Evolutionary conservation across 2,797 vertebrate genomes (phyloP), one percentile per base, ranked within the genome.

Genomic region (Pteropus rufus): DNA sequence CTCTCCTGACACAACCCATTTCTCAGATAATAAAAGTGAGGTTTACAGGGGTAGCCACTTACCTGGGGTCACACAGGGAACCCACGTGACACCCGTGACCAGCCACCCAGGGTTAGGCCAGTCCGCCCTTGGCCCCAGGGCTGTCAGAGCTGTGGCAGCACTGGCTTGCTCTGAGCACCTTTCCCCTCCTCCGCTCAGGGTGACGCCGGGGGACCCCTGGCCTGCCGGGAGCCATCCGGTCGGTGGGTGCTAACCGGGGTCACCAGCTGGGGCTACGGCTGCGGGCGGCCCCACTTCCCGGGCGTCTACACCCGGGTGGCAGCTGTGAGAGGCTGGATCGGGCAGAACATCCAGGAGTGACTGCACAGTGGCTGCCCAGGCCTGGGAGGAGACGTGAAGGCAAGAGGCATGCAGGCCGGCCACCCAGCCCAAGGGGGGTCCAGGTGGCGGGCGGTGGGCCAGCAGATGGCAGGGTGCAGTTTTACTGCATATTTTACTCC

Each of bases 251-350:
- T 99, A 39, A 99, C 99, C 3, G 99, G 99, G 96, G 99, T 99
- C 98, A 99, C 99, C 49, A 99, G 99, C 98, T 99, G 99, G 99
- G 99, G 99, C 94, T 99, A 99, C 0, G 99, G 99, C 97, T 99
- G 99, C 7, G 99, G 99, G 16, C 98, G 99, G 90, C 99, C 98
- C 0, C 98, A 99, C 97, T 99, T 99, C 96, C 99, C 99, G 0
- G 99, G 99, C 2, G 99, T 99, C 98, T 99, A 99, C 97, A 99
- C 99, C 80, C 99, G 98, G 31, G 99, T 99, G 95, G 99, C 99
- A 0, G 99, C 99, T 0, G 97, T 99, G 93, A 99, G 99, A 93
- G 98, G 98, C 95, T 99, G 99, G 99, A 99, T 99, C 46, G 97
- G 97, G 1, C 98, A 98, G 96, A 98, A 99, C 98, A 98, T 99